A percentile compares a stretch with the other conserved stretches of the same genome.
These are phyloP conservation scores for Lepidonotus clava DNA, from an alignment of 2,888 invertebrate genomes.

Conservation along the genomic window DNA sequence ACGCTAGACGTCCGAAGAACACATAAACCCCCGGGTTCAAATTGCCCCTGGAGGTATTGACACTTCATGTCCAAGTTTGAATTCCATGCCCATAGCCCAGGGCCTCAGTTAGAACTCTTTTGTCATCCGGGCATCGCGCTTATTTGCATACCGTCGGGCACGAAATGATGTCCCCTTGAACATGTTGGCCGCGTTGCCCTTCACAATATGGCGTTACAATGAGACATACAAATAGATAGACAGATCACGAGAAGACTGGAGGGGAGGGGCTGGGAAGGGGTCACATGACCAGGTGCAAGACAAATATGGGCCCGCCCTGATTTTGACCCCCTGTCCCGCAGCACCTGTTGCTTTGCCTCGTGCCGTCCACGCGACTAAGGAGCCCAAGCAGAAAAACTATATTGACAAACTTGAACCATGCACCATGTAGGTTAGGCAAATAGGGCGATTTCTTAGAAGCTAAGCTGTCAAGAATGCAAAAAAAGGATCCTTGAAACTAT, in stretches of 20 bases:
- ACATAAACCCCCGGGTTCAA: background rate
- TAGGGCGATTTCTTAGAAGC: conserved; percentile 4
- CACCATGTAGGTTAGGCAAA: conserved; percentile 2
- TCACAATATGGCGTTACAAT: conserved; percentile 6
- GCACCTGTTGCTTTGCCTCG: conserved; percentile 21
- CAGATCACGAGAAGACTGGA: conserved; percentile 8
- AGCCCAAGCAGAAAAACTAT: background rate
- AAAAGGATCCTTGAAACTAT: no score
- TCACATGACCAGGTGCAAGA: background rate
- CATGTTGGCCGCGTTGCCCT: background rate
- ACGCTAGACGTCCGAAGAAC: background rate
- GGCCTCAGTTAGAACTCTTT: background rate
- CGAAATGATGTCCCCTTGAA: conserved; percentile 40
- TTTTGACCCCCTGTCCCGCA: background rate
- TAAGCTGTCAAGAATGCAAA: background rate
- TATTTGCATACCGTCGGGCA: conserved; percentile 7
- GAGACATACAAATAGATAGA: conserved; percentile 19
- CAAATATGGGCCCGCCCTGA: background rate
- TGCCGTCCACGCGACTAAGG: conserved; percentile 28
- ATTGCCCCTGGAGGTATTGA: conserved; percentile 4
- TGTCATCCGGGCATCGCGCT: background rate
- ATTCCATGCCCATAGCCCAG: conserved; percentile 13
- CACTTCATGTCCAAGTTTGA: conserved; percentile 14
- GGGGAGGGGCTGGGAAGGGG: background rate
- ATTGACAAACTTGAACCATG: background rate